Evolutionary conservation across 1,140 invertebrate species (phyloP).

Genomic region (Scaptomyza graminum): DNA sequence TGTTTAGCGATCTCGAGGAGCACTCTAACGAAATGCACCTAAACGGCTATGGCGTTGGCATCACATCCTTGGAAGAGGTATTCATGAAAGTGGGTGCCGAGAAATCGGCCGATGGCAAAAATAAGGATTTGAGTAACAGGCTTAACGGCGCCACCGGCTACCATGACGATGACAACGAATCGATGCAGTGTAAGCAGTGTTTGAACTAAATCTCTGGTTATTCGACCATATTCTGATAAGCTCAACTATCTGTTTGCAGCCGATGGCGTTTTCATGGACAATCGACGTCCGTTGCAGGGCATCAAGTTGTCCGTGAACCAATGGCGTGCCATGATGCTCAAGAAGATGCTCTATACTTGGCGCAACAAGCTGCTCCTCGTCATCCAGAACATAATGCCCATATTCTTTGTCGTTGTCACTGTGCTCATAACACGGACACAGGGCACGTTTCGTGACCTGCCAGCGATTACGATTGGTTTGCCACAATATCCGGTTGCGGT

Average conservation of each 20-base stretch:
- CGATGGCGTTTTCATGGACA: constrained; percentile 56
- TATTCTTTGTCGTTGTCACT: constrained; percentile 86
- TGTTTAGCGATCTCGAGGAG: constrained; percentile 71
- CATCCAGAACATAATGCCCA: constrained; percentile 86
- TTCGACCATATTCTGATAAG: constrained; percentile 35
- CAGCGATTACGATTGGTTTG: constrained; percentile 56
- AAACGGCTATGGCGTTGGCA: constrained; percentile 94
- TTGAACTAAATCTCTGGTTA: constrained; percentile 32
- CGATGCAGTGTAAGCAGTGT: constrained; percentile 67
- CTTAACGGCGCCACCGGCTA: constrained; percentile 50
- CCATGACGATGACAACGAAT: constrained; percentile 59
- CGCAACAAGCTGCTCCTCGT: constrained; percentile 85
- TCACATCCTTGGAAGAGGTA: constrained; percentile 97
- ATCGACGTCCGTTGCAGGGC: constrained; percentile 51
- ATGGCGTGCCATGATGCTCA: constrained; percentile 87
- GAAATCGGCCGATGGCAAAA: constrained; percentile 37
- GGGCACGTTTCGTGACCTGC: constrained; percentile 41
- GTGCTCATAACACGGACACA: constrained; percentile 83
- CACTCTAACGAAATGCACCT: constrained; percentile 80
- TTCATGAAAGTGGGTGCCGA: constrained; percentile 86
- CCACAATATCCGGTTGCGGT: constrained; percentile 58
- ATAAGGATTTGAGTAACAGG: constrained; percentile 39
- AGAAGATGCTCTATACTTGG: constrained; percentile 85
- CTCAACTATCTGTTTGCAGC: constrained; percentile 68
- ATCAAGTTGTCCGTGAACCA: constrained; percentile 84